Base-by-base conservation (phyloP, 64 coral and sea anemone species). In the Montipora foliosa region DNA sequence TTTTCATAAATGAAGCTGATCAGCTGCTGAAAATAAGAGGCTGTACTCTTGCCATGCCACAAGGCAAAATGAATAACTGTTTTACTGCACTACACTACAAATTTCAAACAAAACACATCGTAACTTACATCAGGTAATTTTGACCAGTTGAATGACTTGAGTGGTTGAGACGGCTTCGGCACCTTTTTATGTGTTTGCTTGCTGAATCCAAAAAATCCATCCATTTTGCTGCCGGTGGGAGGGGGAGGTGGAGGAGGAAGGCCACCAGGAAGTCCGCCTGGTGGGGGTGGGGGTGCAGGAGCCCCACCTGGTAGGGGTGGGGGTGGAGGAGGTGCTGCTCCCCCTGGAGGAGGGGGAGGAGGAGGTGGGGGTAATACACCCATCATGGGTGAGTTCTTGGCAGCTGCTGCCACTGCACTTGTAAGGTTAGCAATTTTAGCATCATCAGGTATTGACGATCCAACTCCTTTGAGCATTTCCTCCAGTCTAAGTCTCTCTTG, bases 71-170 rank as follows among this genome's bases (percentile, higher is more conserved):
- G 37, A 37, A 37, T 37, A 37, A 57, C 5, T 8, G 53, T 57
- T 57, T 11, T 57, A 37, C 37, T 37, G 37, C 53, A 57, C 6
- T 57, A 57, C 6, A 57, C 11, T 11, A 64, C 11, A 57, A 57
- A 0, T 57, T 57, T 57, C 11, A 11, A 57, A 8, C 6, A 57
- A 57, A 57, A 57, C 6, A 11, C 6, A 57, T 8, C 7, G 13
- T 49, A 45, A 92, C 98, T 96, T 92, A 99, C 98, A 76, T 99
- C 98, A 49, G 98, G 98, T 80, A 99, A 68, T 92, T 99, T 99
- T 11, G 98, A 76, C 98, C 98, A 99, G 69, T 99, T 99, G 77
- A 99, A 99, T n/a, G 98, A 99, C 89, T 99, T 99, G 61, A 99
- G 95, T 14, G 98, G 98, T 66, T 99, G 94, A 5, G 98, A 99